Evolutionary conservation across 1,140 invertebrate species (phyloP).

Genomic region (Aphaenogaster rudis): DNA sequence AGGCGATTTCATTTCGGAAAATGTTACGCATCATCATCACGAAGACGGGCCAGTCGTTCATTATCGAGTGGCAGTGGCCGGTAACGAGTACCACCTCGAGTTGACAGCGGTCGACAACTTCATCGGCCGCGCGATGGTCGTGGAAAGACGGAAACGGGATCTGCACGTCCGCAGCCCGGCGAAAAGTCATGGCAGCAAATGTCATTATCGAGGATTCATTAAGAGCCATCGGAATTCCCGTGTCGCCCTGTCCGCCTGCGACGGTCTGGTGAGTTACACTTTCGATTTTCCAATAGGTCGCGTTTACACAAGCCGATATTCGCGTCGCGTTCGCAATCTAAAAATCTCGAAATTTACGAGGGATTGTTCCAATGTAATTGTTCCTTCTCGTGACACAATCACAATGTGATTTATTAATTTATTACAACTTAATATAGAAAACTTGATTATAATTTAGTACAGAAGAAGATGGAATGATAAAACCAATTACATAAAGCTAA

Average conservation of each 20-base stretch:
- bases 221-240: conserved; percentile 89
- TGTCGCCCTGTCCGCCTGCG: conserved; percentile 93
- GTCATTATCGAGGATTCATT: conserved; percentile 93
- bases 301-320: background rate
- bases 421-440: background rate
- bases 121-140: conserved; percentile 90
- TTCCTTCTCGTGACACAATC: background rate
- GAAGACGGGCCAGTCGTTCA: conserved; percentile 84
- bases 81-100: conserved; percentile 88
- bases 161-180: conserved; percentile 86
- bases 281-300: conserved; percentile 35
- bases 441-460: background rate
- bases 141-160: conserved; percentile 90
- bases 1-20: conserved; percentile 88
- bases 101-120: conserved; percentile 90
- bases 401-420: background rate
- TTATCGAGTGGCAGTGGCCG: conserved; percentile 88
- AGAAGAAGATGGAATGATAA: background rate
- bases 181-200: conserved; percentile 87
- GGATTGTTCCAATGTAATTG: background rate
- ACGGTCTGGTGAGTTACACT: conserved; percentile 92
- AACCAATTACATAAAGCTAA: background rate
- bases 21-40: conserved; percentile 87
- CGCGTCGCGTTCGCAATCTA: background rate
- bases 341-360: conserved; percentile 13